Percentiles rank a stretch among this genome's conserved stretches.
These are phyloP conservation scores for Pangasianodon gigas DNA, from an alignment of 2,113 vertebrate genomes.

Conservation along the genomic window DNA sequence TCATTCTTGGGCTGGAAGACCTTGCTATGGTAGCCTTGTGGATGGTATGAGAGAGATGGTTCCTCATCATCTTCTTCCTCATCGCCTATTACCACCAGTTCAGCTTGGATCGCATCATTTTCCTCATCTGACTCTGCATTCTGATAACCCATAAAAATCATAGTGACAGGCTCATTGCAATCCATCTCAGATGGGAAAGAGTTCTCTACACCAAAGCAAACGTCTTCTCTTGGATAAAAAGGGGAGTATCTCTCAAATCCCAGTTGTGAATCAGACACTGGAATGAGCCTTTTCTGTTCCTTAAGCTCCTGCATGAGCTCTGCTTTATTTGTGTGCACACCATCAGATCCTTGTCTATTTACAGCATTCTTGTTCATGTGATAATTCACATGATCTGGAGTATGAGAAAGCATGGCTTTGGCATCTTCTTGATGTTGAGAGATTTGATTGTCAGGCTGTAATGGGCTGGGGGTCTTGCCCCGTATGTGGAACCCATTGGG, in stretches of 20 bases:
- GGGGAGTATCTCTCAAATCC: constrained; percentile 49
- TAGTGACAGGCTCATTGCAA: constrained; percentile 80
- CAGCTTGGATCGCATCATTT: constrained; percentile 82
- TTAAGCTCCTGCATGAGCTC: constrained; percentile 51
- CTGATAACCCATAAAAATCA: constrained; percentile 98
- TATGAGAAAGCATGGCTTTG: background rate
- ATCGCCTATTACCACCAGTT: constrained; percentile 84
- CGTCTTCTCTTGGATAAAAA: constrained; percentile 63
- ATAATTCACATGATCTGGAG: constrained; percentile 25
- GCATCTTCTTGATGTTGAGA: constrained; percentile 17
- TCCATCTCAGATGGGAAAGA: constrained; percentile 71
- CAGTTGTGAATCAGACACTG: constrained; percentile 45
- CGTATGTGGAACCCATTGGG: constrained; percentile 58
- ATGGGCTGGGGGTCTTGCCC: constrained; percentile 58
- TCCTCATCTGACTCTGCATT: constrained; percentile 74
- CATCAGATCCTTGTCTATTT: constrained; percentile 11
- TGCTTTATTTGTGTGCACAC: background rate
- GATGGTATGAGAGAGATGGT: constrained; percentile 72
- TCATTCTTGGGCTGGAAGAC: constrained; percentile 76
- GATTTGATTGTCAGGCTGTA: constrained; percentile 23
- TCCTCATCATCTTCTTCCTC: constrained; percentile 71
- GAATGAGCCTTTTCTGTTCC: constrained; percentile 55
- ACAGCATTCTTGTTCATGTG: background rate
- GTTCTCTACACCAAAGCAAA: constrained; percentile 69
- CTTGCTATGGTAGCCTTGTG: constrained; percentile 77